Evolutionary conservation across 1,140 invertebrate genomes (phyloP), one percentile per base, ranked within the genome.

Genomic region (Brachionus rubens): DNA sequence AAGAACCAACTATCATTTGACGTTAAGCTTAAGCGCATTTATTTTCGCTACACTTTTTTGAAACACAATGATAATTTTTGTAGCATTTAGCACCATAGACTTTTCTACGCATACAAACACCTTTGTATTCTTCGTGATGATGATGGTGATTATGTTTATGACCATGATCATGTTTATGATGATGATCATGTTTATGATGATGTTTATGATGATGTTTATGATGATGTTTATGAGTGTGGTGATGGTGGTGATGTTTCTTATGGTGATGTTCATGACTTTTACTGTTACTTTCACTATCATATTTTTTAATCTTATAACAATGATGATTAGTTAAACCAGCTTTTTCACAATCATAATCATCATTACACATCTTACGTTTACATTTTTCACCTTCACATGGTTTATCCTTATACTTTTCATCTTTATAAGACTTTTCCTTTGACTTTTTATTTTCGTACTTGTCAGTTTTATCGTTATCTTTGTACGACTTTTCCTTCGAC

Each of bases 271-370:
- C 36, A 19, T 59, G 33, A 36, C 9, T 3, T 36, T 36, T 36
- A 36, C 9, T 3, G 9, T 9, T 36, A 5, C 9, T 36, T 36
- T 36, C 33, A 12, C 9, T n/a, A 40, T 33, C 36, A 59, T 59
- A 59, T 19, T 59, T 59, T 7, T 59, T 59, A 36, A 26, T 59
- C 28, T 33, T 36, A 28, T 59, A 59, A n/a, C 54, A 59, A 36
- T 36, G 36, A 36, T 59, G 36, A 36, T 59, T 59, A 33, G 12
- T 33, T 2, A 36, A 59, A 2, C 54, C 54, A 36, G 14, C 36
- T 59, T 59, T 59, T 41, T 59, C 30, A 36, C 54, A 59, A 33
- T 59, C 54, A 4, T 33, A n/a, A n/a, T 59, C 54, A 28, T 59
- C 54, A 59, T 59, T 59, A 10, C 54, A 59, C 7, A 19, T 59